phyloP scores from a whole-genome alignment of 2,797 vertebrate species.

The Lagocephalus sceleratus region DNA sequence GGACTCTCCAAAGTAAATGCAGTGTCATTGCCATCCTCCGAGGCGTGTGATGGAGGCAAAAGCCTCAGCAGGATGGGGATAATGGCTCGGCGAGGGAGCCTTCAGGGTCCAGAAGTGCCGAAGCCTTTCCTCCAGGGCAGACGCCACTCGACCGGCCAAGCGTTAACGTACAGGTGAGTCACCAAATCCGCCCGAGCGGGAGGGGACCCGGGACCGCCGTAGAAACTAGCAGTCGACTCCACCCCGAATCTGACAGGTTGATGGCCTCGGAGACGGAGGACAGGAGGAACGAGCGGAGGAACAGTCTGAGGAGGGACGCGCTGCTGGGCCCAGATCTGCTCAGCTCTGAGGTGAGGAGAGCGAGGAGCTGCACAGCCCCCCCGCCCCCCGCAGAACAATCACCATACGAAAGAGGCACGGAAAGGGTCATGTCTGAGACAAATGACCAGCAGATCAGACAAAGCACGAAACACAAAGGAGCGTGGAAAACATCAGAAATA shows the following conservation, averaged over 20 bases:
- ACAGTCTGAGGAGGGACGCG: conserved; percentile 65
- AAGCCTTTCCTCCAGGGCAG: conserved; percentile 59
- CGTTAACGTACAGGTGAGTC: conserved; percentile 57
- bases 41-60: conserved; percentile 50
- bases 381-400: no score
- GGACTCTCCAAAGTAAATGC: conserved; percentile 20
- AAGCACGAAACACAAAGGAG: neutral
- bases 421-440: no score
- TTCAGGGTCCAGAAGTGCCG: conserved; percentile 59
- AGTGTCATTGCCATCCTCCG: conserved; percentile 48
- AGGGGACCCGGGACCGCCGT: no score
- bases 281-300: conserved; percentile 55
- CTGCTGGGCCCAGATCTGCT: conserved; percentile 37
- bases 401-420: no score
- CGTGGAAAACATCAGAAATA: neutral
- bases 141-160: conserved; percentile 68
- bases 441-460: no score
- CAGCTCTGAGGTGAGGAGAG: conserved; percentile 67
- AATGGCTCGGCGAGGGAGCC: conserved; percentile 62
- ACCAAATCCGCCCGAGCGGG: neutral
- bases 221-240: neutral
- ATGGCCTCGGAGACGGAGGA: conserved; percentile 52
- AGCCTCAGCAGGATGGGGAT: conserved; percentile 37
- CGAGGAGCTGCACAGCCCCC: conserved; percentile 1
- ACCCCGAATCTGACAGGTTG: conserved; percentile 50